A percentile compares a stretch with the other conserved stretches of the same genome.
These are phyloP conservation scores for Acrocephalus scirpaceus DNA, from an alignment of 2,797 vertebrate species.

Conservation along the genomic window DNA sequence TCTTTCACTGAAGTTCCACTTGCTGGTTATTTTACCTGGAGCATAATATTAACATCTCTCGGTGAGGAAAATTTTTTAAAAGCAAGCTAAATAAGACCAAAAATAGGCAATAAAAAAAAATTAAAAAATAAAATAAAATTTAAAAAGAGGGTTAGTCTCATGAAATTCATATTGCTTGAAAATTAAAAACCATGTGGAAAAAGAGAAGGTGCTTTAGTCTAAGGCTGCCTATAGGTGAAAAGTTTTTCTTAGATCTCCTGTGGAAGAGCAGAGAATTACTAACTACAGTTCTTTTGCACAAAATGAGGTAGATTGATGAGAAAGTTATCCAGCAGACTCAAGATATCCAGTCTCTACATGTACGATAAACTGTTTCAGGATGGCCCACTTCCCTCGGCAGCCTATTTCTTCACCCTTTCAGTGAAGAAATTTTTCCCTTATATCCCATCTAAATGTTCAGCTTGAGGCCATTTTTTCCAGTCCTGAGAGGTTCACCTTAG, in stretches of 20 bases:
- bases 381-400: neutral
- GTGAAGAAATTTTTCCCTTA: neutral
- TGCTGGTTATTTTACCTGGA: neutral
- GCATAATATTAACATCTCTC: neutral
- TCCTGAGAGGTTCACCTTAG: neutral
- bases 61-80: neutral
- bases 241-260: neutral
- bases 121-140: neutral
- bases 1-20: neutral
- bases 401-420: neutral
- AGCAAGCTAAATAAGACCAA: neutral
- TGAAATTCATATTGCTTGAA: neutral
- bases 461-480: neutral
- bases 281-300: neutral
- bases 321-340: neutral
- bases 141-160: neutral
- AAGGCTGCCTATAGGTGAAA: neutral
- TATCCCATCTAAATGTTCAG: neutral
- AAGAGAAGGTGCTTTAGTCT: neutral
- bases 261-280: neutral
- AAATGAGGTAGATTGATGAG: neutral
- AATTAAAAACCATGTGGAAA: rapidly evolving
- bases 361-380: neutral
- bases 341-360: neutral
- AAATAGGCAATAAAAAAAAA: rapidly evolving